Conservation (phyloP, 1,140 invertebrate species). For the Asobara japonica region DNA sequence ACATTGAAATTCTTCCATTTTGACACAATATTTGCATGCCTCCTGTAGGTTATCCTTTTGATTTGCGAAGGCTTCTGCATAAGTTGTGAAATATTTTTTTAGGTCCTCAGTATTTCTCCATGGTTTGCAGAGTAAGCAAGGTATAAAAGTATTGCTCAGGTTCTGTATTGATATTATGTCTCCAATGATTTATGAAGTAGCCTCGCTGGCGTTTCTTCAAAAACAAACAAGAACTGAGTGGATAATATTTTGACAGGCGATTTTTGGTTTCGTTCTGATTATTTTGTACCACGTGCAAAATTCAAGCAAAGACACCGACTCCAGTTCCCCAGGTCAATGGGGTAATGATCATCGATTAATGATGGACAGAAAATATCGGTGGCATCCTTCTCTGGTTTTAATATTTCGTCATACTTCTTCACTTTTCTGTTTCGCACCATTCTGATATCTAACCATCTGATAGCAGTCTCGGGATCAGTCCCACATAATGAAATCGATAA, state of each 20-base stretch:
- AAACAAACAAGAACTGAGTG: too few species aligned
- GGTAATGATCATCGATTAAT: conserved; percentile 30
- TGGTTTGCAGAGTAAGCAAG: conserved; percentile 23
- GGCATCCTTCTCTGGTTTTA: conserved; percentile 24
- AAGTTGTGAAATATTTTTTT: not conserved
- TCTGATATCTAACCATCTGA: conserved; percentile 44
- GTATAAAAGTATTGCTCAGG: conserved; percentile 48
- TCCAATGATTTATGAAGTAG: too few species aligned
- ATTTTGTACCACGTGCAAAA: conserved; percentile 28
- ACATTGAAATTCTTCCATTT: too few species aligned
- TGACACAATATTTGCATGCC: too few species aligned
- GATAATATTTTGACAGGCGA: too few species aligned
- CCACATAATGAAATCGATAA: conserved; percentile 34
- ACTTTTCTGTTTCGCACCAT: conserved; percentile 35
- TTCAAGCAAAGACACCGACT: not conserved
- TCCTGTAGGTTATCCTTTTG: conserved; percentile 35
- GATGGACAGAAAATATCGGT: conserved; percentile 38
- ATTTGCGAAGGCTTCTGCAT: conserved; percentile 42
- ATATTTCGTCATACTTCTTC: conserved; percentile 34
- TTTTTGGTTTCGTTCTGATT: too few species aligned
- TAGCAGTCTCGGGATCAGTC: too few species aligned
- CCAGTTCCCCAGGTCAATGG: conserved; percentile 9
- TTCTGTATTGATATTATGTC: too few species aligned
- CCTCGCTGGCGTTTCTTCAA: too few species aligned
- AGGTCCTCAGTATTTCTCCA: conserved; percentile 10